A percentile compares a stretch with the other conserved stretches of the same genome.
Conservation (phyloP, 2,888 invertebrate species). For the Urechis unicinctus region DNA sequence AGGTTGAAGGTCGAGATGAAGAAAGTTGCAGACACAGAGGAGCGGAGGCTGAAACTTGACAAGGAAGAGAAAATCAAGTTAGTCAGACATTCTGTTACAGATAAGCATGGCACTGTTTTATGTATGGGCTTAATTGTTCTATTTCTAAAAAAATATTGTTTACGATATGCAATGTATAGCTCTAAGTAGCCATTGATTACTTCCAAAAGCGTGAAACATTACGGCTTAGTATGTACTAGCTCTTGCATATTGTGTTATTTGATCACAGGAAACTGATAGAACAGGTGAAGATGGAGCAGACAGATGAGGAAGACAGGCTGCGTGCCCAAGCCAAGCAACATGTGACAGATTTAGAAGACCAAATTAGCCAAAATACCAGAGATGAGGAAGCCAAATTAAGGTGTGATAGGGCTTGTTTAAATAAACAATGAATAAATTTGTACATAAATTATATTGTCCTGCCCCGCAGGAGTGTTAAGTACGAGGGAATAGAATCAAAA, state of each 20-base stretch:
- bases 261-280: not conserved
- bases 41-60: conserved; percentile 30
- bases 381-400: conserved; percentile 1
- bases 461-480: too few species aligned
- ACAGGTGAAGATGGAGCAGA: not conserved
- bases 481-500: too few species aligned
- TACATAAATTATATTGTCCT: too few species aligned
- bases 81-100: not conserved
- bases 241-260: too few species aligned
- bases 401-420: not conserved
- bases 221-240: too few species aligned
- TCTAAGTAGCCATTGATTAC: not conserved
- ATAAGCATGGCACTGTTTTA: not conserved
- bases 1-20: conserved; percentile 33
- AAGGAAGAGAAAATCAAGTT: conserved; percentile 19
- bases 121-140: not conserved
- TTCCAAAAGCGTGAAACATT: too few species aligned
- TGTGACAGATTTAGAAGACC: not conserved
- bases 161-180: too few species aligned
- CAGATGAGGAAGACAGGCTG: not conserved
- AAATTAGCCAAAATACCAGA: not conserved
- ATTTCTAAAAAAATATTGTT: too few species aligned
- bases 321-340: not conserved
- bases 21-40: conserved; percentile 34
- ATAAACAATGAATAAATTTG: not conserved